phyloP scores from a whole-genome alignment of 2,113 vertebrate genomes.

The Phylloscopus trochilus region DNA sequence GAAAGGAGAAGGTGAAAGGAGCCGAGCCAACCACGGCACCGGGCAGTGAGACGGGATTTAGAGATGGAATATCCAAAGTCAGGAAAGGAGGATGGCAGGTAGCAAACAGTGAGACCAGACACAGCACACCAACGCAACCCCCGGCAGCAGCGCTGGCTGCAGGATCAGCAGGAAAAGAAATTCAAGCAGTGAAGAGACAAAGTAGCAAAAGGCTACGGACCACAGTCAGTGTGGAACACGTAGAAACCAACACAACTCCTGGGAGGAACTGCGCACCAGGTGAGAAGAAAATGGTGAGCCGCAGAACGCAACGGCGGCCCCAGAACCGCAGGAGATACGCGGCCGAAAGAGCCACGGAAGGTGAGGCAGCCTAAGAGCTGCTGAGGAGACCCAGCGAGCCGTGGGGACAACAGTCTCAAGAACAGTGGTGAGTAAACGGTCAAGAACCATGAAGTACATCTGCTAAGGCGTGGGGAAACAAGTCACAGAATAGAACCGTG shows the following conservation, averaged over 20 bases:
- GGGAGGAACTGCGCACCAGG: rapidly evolving
- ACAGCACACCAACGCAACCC: background rate
- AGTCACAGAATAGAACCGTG: rapidly evolving
- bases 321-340: rapidly evolving
- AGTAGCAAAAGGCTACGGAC: background rate
- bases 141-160: rapidly evolving
- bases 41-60: rapidly evolving
- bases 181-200: background rate
- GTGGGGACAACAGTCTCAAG: background rate
- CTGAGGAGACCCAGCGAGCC: background rate
- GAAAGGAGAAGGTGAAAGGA: no score
- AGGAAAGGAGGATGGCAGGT: background rate
- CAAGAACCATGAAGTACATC: rapidly evolving
- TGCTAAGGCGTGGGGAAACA: no score
- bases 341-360: background rate
- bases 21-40: background rate
- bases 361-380: background rate
- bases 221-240: background rate
- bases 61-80: background rate
- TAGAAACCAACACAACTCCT: background rate
- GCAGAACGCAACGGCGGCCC: rapidly evolving
- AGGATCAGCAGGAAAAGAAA: background rate
- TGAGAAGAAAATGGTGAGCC: rapidly evolving
- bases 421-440: background rate
- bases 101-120: rapidly evolving